These are phyloP conservation scores for Plectrocnemia conspersa DNA, from an alignment of 1,140 invertebrate species.

Conservation along the genomic window DNA sequence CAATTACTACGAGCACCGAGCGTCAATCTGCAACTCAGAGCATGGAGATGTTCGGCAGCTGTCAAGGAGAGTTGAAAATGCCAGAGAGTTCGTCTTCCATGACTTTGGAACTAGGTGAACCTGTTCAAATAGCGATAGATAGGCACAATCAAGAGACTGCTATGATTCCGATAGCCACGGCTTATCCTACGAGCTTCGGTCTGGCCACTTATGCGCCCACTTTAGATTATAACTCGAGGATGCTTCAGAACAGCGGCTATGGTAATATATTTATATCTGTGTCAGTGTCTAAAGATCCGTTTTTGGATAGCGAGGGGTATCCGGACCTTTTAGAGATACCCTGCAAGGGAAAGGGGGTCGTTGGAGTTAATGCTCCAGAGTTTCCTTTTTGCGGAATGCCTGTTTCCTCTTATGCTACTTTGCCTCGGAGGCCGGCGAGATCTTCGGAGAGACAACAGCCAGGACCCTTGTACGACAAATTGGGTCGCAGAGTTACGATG, in stretches of 20 bases:
- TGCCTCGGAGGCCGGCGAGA: slow-evolving; percentile 53
- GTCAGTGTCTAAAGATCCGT: slow-evolving; percentile 63
- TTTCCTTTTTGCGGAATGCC: slow-evolving; percentile 29
- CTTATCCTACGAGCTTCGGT: slow-evolving; percentile 30
- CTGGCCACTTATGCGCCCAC: slow-evolving; percentile 28
- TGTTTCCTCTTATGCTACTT: slow-evolving; percentile 56
- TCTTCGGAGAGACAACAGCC: slow-evolving; percentile 47
- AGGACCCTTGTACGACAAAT: slow-evolving; percentile 74
- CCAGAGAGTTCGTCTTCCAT: slow-evolving; percentile 42
- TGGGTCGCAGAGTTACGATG: slow-evolving; percentile 82
- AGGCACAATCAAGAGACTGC: slow-evolving; percentile 53
- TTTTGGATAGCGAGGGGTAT: slow-evolving; percentile 59
- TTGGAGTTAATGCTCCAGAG: slow-evolving; percentile 38
- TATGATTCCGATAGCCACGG: slow-evolving; percentile 33
- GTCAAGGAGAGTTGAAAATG: slow-evolving; percentile 46
- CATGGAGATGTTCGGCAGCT: slow-evolving; percentile 58
- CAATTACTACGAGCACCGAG: slow-evolving; percentile 71
- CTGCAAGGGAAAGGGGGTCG: slow-evolving; percentile 53
- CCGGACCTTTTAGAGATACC: slow-evolving; percentile 73
- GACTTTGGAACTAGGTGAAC: slow-evolving; percentile 49
- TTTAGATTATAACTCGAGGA: slow-evolving; percentile 42
- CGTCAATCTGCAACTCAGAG: slow-evolving; percentile 52
- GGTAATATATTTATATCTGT: slow-evolving; percentile 74
- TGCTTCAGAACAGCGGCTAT: slow-evolving; percentile 41
- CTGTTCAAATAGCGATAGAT: slow-evolving; percentile 75